Percentiles rank a stretch among this genome's conserved stretches.
Evolutionary conservation across 2,888 invertebrate species (phyloP).

Genomic region (Eueremaeus valkanovi): DNA sequence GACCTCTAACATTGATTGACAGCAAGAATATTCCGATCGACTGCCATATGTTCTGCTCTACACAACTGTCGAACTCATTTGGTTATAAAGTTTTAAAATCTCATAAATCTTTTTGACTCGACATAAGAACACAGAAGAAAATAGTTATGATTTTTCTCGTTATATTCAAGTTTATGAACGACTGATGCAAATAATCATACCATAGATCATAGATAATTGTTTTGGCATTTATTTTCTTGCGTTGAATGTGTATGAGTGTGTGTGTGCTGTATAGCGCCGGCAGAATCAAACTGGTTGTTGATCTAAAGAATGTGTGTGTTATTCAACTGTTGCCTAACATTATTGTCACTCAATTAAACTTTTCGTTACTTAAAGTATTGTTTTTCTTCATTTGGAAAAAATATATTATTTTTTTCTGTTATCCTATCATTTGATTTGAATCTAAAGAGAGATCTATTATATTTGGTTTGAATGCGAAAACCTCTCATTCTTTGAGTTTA

Average conservation of each 20-base stretch:
- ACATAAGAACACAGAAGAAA: not conserved
- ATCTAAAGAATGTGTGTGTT: not conserved
- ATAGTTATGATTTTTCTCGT: not conserved
- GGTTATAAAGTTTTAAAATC: not conserved
- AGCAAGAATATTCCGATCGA: not conserved
- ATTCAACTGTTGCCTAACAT: not conserved
- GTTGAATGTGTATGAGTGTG: too few relatives aligned
- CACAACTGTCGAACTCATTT: not conserved
- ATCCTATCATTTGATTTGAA: not conserved
- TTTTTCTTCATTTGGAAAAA: not conserved
- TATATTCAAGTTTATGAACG: not conserved
- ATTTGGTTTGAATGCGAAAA: not conserved
- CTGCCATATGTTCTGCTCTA: too few relatives aligned
- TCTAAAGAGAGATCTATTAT: not conserved
- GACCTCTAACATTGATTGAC: not conserved
- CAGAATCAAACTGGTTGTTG: not conserved
- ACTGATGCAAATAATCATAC: not conserved
- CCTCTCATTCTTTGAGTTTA: not conserved
- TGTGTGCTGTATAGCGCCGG: not conserved
- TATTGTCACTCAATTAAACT: conserved; percentile 17
- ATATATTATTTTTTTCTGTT: not conserved
- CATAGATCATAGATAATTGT: not conserved
- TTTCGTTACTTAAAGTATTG: not conserved
- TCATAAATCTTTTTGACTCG: not conserved
- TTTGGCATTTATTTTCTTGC: not conserved